A percentile compares a stretch with the other conserved stretches of the same genome.
Conservation (phyloP, 2,113 vertebrate species). For the Vulpes lagopus region DNA sequence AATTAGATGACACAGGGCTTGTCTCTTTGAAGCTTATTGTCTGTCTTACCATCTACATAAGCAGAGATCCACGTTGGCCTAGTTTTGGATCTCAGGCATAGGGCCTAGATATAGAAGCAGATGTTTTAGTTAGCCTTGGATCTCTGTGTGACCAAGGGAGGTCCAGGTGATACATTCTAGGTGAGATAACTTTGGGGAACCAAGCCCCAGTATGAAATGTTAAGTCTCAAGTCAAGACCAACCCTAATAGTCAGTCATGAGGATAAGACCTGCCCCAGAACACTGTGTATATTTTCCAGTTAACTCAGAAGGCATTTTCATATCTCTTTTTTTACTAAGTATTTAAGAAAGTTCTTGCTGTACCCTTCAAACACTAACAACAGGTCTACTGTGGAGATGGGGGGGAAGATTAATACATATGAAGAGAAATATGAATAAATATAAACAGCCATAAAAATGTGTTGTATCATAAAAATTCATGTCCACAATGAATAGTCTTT, state of each 20-base stretch:
- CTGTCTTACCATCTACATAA: not conserved
- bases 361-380: not conserved
- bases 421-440: conserved; percentile 32
- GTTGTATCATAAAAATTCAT: not conserved
- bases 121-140: not conserved
- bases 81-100: not conserved
- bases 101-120: too few relatives aligned
- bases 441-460: conserved; percentile 13
- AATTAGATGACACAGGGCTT: not conserved
- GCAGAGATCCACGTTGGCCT: not conserved
- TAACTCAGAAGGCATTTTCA: not conserved
- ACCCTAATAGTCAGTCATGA: not conserved
- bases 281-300: not conserved
- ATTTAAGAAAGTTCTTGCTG: not conserved
- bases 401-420: not conserved
- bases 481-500: not conserved
- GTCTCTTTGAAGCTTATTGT: not conserved
- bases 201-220: not conserved
- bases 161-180: not conserved
- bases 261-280: not conserved
- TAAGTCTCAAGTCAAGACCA: not conserved
- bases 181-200: not conserved
- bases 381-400: not conserved
- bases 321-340: not conserved
- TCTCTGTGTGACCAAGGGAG: not conserved